A percentile compares a stretch with the other conserved stretches of the same genome.
phyloP scores from a whole-genome alignment of 1,140 invertebrate species.

The Drosophila chauvacae region DNA sequence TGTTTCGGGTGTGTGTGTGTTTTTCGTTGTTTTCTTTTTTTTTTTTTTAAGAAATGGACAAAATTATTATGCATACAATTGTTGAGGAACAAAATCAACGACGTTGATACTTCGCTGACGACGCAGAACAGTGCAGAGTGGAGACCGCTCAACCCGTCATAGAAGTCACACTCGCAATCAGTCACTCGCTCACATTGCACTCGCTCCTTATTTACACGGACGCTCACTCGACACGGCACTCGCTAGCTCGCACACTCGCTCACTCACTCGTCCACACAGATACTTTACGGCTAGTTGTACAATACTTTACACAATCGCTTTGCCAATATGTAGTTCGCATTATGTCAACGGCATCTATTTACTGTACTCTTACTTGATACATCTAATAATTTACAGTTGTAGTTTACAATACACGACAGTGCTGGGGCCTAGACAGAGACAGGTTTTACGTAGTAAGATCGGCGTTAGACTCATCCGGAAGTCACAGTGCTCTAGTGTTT shows the following conservation, averaged over 20 bases:
- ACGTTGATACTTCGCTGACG: constrained; percentile 46
- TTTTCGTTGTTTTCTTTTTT: not conserved
- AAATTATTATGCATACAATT: constrained; percentile 49
- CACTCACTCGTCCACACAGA: constrained; percentile 23
- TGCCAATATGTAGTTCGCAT: constrained; percentile 32
- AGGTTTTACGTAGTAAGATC: constrained; percentile 20
- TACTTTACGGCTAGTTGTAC: constrained; percentile 69
- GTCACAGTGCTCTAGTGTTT: constrained; percentile 28
- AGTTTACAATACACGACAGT: constrained; percentile 70
- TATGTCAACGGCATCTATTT: constrained; percentile 44
- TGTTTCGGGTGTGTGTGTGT: constrained; percentile 24
- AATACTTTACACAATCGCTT: constrained; percentile 68
- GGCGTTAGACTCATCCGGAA: constrained; percentile 11
- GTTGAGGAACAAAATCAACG: constrained; percentile 35
- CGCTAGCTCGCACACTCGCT: not conserved
- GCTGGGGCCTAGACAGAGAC: constrained; percentile 56
- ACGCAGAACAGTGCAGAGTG: constrained; percentile 53
- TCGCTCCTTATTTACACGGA: constrained; percentile 37
- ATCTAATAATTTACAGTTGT: constrained; percentile 65
- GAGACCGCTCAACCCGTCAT: constrained; percentile 38
- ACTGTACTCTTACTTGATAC: constrained; percentile 56
- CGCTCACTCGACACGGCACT: constrained; percentile 10
- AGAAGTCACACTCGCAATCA: constrained; percentile 21
- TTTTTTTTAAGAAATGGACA: constrained; percentile 46
- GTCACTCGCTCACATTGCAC: constrained; percentile 15